Base-by-base conservation (phyloP, 2,113 vertebrate species). In the Tauraco erythrolophus region DNA sequence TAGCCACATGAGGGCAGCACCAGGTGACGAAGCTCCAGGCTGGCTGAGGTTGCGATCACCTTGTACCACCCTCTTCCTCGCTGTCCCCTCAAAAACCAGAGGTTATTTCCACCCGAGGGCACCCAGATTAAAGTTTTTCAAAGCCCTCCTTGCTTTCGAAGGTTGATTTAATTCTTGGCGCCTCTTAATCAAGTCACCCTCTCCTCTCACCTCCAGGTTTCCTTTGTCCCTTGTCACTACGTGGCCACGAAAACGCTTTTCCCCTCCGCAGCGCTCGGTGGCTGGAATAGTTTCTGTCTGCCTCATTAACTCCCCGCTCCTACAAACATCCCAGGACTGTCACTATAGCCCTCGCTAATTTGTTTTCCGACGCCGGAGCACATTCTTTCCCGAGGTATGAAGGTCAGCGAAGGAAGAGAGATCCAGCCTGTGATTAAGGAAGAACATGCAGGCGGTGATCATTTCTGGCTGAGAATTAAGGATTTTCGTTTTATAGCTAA, bases 1-100 rank as follows among this genome's bases (percentile, higher is more conserved):
- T 0, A 60, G 19, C 96, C 96, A 45, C 80, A 7, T 2, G 96
- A 92, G 75, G 96, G 96, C 96, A 95, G 94, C 78, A 96, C 13
- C 56, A 19, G 45, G 22, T 45, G 45, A 43, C 60, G 74, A 23
- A 84, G 61, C 15, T 35, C 64, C 78, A 8, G 33, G 15, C 41
- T 46, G 45, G 45, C 19, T 19, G 64, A 25, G 64, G 24, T 30
- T 48, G 45, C 31, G 2, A 14, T 72, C 75, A 61, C 43, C 70
- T 35, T 69, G 54, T 56, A 75, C 46, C 70, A 6, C 39, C 61
- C 6, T 57, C 53, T 27, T 70, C 61, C 70, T 58, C 4, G 24
- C 51, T 14, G 12, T 43, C 1, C 10, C 23, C 56, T 19, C 12
- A 4, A 30, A 75, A 83, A 1, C 6, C 41, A 5, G 61, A 23